A percentile compares a stretch with the other conserved stretches of the same genome.
phyloP scores from a whole-genome alignment of 2,797 vertebrate species.

The Anomalospiza imberbis region DNA sequence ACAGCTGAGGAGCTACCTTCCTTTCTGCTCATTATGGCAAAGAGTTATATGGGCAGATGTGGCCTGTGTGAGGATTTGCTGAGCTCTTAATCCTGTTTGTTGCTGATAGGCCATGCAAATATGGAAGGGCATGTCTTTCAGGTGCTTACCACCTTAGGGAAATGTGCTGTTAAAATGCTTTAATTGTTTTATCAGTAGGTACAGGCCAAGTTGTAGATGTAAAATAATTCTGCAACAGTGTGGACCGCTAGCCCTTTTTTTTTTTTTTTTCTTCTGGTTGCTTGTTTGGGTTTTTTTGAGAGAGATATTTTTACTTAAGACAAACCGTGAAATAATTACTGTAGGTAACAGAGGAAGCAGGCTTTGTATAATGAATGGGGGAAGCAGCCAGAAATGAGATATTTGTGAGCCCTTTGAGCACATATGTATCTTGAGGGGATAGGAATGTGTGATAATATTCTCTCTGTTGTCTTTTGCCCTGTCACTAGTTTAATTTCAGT shows the following conservation, averaged over 20 bases:
- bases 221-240: background rate
- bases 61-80: background rate
- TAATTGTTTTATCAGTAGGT: background rate
- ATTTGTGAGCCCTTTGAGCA: background rate
- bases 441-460: background rate
- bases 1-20: background rate
- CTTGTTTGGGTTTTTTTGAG: background rate
- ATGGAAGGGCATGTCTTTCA: background rate
- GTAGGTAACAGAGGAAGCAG: background rate
- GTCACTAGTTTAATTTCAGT: background rate
- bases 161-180: background rate
- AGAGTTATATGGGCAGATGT: background rate
- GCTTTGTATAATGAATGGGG: background rate
- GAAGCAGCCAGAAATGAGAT: background rate
- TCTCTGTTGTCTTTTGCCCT: background rate
- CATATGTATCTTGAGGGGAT: background rate
- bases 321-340: background rate
- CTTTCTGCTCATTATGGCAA: background rate
- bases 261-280: background rate
- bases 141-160: background rate
- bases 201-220: background rate
- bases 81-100: slow-evolving; percentile 42
- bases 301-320: background rate
- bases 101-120: background rate
- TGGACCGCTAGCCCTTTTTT: background rate